These are phyloP conservation scores for Corythornis vintsioides DNA, from an alignment of 2,113 vertebrate species.

Conservation along the genomic window DNA sequence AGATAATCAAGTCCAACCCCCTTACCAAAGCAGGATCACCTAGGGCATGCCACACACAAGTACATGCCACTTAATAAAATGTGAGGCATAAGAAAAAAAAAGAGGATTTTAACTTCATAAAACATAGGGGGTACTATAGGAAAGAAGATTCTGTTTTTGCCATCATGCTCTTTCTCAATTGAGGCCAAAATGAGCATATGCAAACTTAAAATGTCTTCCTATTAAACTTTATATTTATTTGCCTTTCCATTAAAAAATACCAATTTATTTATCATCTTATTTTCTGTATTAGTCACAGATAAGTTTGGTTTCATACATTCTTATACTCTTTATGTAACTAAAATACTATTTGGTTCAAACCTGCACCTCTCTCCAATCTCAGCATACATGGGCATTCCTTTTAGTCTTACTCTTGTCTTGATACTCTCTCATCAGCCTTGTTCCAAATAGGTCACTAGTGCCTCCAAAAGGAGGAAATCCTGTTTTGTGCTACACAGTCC, in stretches of 20 bases:
- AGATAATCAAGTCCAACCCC: too few relatives aligned
- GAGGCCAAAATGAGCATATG: not conserved
- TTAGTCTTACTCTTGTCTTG: not conserved
- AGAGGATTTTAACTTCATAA: not conserved
- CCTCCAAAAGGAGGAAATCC: not conserved
- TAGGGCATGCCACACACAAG: too few relatives aligned
- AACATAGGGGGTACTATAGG: rapidly evolving
- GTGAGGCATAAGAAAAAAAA: not conserved
- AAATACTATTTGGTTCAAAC: not conserved
- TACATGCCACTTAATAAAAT: not conserved
- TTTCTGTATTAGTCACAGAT: not conserved
- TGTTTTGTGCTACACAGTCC: not conserved
- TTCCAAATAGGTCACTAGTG: not conserved
- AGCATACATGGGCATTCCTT: not conserved
- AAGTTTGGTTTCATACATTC: not conserved
- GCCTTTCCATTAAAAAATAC: not conserved
- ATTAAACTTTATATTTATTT: not conserved
- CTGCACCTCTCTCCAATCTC: not conserved
- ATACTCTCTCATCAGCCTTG: not conserved
- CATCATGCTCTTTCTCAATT: not conserved
- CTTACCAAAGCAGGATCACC: too few relatives aligned
- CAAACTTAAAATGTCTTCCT: not conserved
- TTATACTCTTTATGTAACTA: not conserved
- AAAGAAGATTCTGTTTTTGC: not conserved
- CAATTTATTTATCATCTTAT: not conserved